phyloP scores from a whole-genome alignment of 2,113 vertebrate species.

The Trinectes maculatus region DNA sequence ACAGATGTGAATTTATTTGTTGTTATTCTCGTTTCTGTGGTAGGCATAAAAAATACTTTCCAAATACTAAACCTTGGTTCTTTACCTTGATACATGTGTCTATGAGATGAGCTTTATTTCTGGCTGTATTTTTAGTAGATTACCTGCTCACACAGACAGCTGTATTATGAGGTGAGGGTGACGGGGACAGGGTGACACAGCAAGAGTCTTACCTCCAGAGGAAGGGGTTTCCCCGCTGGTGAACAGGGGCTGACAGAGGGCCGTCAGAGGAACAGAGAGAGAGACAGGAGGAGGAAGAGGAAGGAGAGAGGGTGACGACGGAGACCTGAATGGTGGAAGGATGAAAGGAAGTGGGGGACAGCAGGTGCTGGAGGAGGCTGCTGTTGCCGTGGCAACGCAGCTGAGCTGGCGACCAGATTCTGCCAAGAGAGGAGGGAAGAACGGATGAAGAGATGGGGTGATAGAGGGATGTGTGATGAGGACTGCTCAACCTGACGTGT shows the following conservation, averaged over 20 bases:
- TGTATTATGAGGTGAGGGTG: not conserved
- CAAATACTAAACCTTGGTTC: too few species aligned
- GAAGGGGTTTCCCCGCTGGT: conserved; percentile 86
- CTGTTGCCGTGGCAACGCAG: conserved; percentile 92
- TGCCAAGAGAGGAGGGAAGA: conserved; percentile 76
- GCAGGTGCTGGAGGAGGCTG: conserved; percentile 89
- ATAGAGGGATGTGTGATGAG: not conserved
- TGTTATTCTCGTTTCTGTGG: too few species aligned
- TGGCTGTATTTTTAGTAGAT: too few species aligned
- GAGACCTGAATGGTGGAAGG: conserved; percentile 56
- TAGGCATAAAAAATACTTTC: too few species aligned
- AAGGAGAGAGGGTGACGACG: conserved; percentile 35
- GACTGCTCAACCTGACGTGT: not conserved
- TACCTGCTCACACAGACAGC: conserved; percentile 16
- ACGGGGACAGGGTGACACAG: not conserved
- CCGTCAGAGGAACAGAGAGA: conserved; percentile 84
- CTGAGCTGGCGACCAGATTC: conserved; percentile 92
- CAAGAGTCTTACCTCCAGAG: conserved; percentile 92
- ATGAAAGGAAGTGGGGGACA: conserved; percentile 85
- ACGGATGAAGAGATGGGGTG: conserved; percentile 33
- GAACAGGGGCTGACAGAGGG: conserved; percentile 86
- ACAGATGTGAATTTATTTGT: too few species aligned
- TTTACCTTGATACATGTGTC: too few species aligned
- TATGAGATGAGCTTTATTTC: too few species aligned
- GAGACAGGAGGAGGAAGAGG: conserved; percentile 45